phyloP scores from a whole-genome alignment of 2,113 vertebrate species.

The Labeo catla region DNA sequence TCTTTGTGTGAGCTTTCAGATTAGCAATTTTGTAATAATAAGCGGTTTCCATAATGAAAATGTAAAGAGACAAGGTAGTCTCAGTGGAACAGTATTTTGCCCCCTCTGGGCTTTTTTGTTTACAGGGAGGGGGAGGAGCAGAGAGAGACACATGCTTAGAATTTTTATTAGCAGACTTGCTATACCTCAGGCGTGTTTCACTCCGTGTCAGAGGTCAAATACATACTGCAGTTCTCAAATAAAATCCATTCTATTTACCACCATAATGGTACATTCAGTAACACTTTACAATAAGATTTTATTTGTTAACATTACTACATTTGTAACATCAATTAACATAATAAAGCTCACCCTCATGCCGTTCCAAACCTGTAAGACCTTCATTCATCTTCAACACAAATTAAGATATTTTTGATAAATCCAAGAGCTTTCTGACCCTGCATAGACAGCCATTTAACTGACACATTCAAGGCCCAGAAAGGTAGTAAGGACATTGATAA shows the following conservation, averaged over 20 bases:
- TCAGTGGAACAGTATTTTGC: conserved; percentile 11
- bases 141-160: neutral
- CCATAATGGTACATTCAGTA: too few species aligned
- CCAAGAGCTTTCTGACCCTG: too few species aligned
- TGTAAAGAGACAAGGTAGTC: conserved; percentile 8
- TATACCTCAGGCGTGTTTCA: neutral
- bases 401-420: too few species aligned
- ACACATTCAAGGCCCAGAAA: too few species aligned
- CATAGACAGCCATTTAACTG: too few species aligned
- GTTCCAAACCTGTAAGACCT: too few species aligned
- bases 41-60: neutral
- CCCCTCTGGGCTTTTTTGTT: neutral
- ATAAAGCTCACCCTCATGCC: too few species aligned
- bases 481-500: too few species aligned
- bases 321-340: too few species aligned
- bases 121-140: neutral
- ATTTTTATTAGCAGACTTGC: neutral
- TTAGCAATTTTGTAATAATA: conserved; percentile 17
- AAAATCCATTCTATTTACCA: neutral
- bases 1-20: neutral
- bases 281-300: neutral
- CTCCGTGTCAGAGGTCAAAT: neutral
- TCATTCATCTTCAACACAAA: too few species aligned
- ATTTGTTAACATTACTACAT: neutral
- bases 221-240: neutral